Evolutionary conservation across 2,888 invertebrate genomes (phyloP), one percentile per base, ranked within the genome.

Genomic region (Aporophyla lueneburgensis): DNA sequence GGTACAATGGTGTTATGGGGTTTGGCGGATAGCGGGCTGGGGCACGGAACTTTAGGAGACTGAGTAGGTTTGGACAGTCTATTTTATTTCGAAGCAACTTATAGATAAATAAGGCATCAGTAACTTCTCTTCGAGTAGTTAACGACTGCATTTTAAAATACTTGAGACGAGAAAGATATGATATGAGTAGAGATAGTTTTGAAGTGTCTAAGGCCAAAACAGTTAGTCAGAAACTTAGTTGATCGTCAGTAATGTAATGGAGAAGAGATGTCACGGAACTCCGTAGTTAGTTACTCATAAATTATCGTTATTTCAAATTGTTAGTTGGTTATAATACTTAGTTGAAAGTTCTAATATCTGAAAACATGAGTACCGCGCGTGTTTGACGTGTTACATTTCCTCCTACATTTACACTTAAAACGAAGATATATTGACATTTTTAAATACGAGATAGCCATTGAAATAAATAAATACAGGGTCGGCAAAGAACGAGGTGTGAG

Each of bases 371-470:
- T 19, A 27, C 12, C 21, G 40, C 27, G 40, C 33, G n/a, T 67
- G 67, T 59, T 74, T 59, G 59, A 74, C 12, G n/a, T 33, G 53
- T 21, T 59, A 67, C 5, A 59, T 74, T 67, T 74, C 67, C 66
- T 74, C 27, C 7, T 67, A 51, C 58, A 19, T 74, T 65, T 58
- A 63, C 40, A 16, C 19, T 14, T 58, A 16, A 43, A 51, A 59
- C 51, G 51, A 74, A 66, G 58, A 74, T 43, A 66, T 53, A 74
- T 74, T 24, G 74, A 21, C 16, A 43, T 53, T 76, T 76, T 75
- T 76, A 75, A 53, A 67, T 56, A 74, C 7, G 51, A 67, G 43
- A 21, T 53, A 53, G 59, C 10, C 24, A 43, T 21, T 51, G 46
- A 74, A 59, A 74, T 58, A 75, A 49, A 63, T 75, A 43, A 74